Percentiles rank a stretch among this genome's conserved stretches.
These are phyloP conservation scores for Neomonachus schauinslandi DNA, from an alignment of 2,113 vertebrate species.

Conservation along the genomic window DNA sequence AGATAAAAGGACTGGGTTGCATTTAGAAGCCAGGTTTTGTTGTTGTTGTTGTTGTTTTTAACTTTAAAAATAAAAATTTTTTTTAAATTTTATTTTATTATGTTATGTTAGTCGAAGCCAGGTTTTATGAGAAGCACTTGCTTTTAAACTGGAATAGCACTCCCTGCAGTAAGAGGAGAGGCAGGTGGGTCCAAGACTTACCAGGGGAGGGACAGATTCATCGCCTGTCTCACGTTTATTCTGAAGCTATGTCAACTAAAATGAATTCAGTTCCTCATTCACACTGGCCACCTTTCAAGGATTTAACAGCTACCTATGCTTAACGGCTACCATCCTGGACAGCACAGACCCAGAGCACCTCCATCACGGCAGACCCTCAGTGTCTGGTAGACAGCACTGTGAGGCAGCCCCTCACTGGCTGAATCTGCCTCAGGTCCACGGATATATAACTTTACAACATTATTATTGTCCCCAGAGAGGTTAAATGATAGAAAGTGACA, in stretches of 20 bases:
- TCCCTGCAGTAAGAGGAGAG: not conserved
- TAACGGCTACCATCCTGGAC: not conserved
- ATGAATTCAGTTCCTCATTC: not conserved
- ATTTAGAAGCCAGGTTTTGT: not conserved
- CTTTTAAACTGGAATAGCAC: not conserved
- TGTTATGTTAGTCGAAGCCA: not conserved
- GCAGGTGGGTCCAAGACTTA: not conserved
- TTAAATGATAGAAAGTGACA: not conserved
- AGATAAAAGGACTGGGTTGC: not conserved
- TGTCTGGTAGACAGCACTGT: not conserved
- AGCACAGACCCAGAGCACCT: not conserved
- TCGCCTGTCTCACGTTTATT: not conserved
- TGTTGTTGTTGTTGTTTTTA: too few relatives aligned
- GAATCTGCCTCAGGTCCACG: accelerated
- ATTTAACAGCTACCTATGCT: not conserved
- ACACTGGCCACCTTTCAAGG: not conserved
- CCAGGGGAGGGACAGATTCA: not conserved
- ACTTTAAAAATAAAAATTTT: too few relatives aligned
- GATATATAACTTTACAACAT: not conserved
- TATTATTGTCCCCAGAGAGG: not conserved
- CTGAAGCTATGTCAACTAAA: not conserved
- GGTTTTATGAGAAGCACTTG: not conserved
- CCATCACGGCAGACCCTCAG: accelerated
- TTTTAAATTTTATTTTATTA: too few relatives aligned
- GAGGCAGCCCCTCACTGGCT: not conserved